Evolutionary conservation across 2,797 vertebrate genomes (phyloP), one percentile per base, ranked within the genome.

Genomic region (Chaunax sp.): DNA sequence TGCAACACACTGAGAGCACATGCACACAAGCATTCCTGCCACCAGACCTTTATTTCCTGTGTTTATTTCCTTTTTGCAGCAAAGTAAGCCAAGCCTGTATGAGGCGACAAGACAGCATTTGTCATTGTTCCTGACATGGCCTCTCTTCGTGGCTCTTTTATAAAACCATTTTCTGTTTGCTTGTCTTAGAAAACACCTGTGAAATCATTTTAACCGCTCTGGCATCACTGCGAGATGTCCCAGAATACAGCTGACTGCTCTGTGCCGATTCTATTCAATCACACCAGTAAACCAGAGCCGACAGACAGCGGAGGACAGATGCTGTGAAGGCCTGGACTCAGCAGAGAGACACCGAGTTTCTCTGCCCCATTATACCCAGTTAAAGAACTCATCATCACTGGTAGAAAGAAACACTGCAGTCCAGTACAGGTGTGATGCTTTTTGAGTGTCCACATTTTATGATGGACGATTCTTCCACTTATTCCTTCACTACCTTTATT

Each of bases 161-260:
- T 58, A 25, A 78, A 76, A 64, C 54, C 60, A n/a, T 77, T 78
- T 65, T 66, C 45, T 75, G 62, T 59, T 74, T 60, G 16, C 69
- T 46, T 30, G 54, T 65, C 65, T 61, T n/a, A 57, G 51, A 64
- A 83, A 78, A 73, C 77, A 67, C 40, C 63, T 83, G 67, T 75
- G 72, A 84, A 80, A 78, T 80, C 80, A 57, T 46, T 70, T 58
- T 30, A 52, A 64, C 41, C 2, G 47, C 51, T 66, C 59, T 38
- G 54, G 60, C 72, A 60, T 68, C 61, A 51, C 25, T 61, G 69
- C 52, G 38, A 2, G 3, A 60, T 58, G 70, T 58, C 75, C 54
- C 63, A 50, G 55, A 56, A 37, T 43, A 43, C 3, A 58, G 49
- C 68, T 28, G 70, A 61, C 65, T 71, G 71, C 74, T 63, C 64